phyloP scores from a whole-genome alignment of 2,113 vertebrate species.

The Larimichthys polyactis region DNA sequence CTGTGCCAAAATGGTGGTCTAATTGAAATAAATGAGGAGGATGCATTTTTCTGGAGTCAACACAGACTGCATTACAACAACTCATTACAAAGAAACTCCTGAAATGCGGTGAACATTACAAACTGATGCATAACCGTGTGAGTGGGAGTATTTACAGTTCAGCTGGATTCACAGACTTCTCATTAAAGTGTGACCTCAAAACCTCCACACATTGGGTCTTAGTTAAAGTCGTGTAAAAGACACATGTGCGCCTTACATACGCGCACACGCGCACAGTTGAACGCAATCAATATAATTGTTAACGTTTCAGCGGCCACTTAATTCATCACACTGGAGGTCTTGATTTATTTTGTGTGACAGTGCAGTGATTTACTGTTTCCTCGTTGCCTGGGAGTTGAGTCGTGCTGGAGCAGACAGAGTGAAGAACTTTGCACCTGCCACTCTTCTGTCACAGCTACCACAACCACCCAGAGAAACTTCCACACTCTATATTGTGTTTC shows the following conservation, averaged over 20 bases:
- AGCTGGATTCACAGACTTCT: slow-evolving; percentile 18
- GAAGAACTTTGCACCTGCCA: slow-evolving; percentile 44
- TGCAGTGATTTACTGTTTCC: slow-evolving; percentile 48
- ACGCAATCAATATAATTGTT: slow-evolving; percentile 39
- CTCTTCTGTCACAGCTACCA: slow-evolving; percentile 22
- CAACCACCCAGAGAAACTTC: slow-evolving; percentile 26
- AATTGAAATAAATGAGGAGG: slow-evolving; percentile 28
- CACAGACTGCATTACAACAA: neutral
- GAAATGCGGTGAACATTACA: slow-evolving; percentile 14
- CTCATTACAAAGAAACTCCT: slow-evolving; percentile 3
- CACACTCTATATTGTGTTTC: slow-evolving; percentile 12
- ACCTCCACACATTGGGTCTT: neutral
- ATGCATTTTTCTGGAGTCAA: neutral
- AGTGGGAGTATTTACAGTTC: neutral
- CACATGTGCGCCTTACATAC: neutral
- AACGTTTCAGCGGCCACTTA: slow-evolving; percentile 41
- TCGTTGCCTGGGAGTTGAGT: slow-evolving; percentile 14
- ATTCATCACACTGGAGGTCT: slow-evolving; percentile 40
- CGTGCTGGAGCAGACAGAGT: slow-evolving; percentile 28
- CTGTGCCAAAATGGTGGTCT: slow-evolving; percentile 32
- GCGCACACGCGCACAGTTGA: neutral
- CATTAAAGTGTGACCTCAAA: slow-evolving; percentile 7
- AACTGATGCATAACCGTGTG: neutral
- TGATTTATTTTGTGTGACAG: slow-evolving; percentile 54
- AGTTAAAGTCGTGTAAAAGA: neutral